phyloP scores from a whole-genome alignment of 2,888 invertebrate species.

The Drosophila imparisetae region DNA sequence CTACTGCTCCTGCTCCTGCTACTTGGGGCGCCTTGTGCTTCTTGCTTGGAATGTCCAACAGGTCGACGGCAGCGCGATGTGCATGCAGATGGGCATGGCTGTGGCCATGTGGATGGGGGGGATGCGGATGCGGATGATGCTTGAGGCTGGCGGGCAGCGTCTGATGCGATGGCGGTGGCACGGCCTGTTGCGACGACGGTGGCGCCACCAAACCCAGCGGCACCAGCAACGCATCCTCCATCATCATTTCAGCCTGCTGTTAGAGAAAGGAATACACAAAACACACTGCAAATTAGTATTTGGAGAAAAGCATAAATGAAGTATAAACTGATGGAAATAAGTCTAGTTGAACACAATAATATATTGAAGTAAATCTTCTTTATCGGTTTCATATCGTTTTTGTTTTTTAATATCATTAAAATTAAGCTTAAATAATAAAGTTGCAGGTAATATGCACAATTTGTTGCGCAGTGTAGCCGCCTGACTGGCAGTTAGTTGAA shows the following conservation, averaged over 20 bases:
- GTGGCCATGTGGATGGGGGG: slow-evolving; percentile 1
- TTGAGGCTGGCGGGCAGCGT: slow-evolving; percentile 77
- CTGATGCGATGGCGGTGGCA: slow-evolving; percentile 51
- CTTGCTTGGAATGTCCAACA: slow-evolving; percentile 88
- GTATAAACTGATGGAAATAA: not conserved
- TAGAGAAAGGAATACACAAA: slow-evolving; percentile 48
- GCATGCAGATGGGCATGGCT: slow-evolving; percentile 3
- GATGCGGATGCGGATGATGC: slow-evolving; percentile 81
- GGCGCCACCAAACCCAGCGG: slow-evolving; percentile 66
- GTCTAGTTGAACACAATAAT: not conserved
- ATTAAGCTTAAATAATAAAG: not conserved
- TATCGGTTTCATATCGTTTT: not conserved
- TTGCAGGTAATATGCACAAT: not conserved
- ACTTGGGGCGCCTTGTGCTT: slow-evolving; percentile 86
- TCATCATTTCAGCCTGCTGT: slow-evolving; percentile 80
- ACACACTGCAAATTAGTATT: slow-evolving; percentile 7
- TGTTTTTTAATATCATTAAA: not conserved
- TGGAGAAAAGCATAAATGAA: not conserved
- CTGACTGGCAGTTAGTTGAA: slow-evolving; percentile 55
- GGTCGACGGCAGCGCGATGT: slow-evolving; percentile 83
- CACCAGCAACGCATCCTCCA: slow-evolving; percentile 74
- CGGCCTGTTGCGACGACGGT: slow-evolving; percentile 37
- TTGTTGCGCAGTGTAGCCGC: slow-evolving; percentile 3
- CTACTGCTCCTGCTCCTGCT: not conserved
- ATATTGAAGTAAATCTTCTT: not conserved